Base-by-base conservation (phyloP, 1,140 invertebrate species). In the Phortica variegata region DNA sequence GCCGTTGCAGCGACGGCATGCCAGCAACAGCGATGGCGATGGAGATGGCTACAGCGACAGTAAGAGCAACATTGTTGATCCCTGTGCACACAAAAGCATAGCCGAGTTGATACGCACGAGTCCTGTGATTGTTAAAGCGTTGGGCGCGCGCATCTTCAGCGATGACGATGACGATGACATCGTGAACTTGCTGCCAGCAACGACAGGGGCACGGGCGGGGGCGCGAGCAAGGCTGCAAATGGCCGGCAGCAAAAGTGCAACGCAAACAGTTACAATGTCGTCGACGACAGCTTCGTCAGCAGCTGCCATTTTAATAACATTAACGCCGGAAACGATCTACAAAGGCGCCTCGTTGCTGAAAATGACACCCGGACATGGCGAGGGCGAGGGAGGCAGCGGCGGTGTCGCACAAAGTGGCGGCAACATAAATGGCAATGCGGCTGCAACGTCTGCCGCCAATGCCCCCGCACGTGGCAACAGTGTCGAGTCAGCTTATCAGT, bases 291-390 rank as follows among this genome's bases (percentile, higher is more conserved):
- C 5, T 21, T 23, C 46, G 32, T 19, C 32, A 21, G 13, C 50
- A 37, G 43, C 45, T 43, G 32, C 55, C 41, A 70, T 72, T 65
- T 70, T 75, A 73, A 75, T 75, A 63, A 75, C 72, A 62, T 70
- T 75, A 62, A 75, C 72, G 56, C 72, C 72, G 43, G 72, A 70
- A 59, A 75, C 72, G 38, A 72, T 75, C 57, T 75, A 75, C 65
- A 75, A 75, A 58, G 72, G 72, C n/a, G 68, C 72, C 9, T 75
- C 72, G 41, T 41, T 73, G 33, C 52, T 75, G 23, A 75, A 75
- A 57, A 53, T 68, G 45, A 51, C 68, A 47, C 43, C 43, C 37
- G 43, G 43, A 12, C 16, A 17, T 21, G 34, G 48, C 21, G 26
- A 15, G 33, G 10, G 36, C 26, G 43, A 38, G 20, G 32, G 23